These are phyloP conservation scores for Diadophis punctatus DNA, from an alignment of 2,113 vertebrate genomes.

Conservation along the genomic window DNA sequence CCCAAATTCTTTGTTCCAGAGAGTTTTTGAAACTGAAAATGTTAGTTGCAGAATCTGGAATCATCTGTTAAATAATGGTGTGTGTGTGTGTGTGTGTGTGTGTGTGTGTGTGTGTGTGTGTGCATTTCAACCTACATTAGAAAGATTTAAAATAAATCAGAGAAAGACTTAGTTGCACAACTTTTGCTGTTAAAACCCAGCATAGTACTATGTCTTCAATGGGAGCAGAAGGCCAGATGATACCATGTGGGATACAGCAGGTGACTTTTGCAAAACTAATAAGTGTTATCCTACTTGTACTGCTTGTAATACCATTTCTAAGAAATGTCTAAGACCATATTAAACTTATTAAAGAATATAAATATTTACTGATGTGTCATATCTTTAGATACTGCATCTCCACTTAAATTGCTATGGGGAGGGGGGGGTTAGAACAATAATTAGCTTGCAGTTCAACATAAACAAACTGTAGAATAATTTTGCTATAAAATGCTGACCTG, in stretches of 20 bases:
- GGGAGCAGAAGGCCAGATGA: neutral
- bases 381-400: neutral
- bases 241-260: neutral
- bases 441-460: neutral
- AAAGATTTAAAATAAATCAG: neutral
- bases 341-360: neutral
- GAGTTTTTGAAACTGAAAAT: neutral
- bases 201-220: neutral
- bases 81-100: no score
- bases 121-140: neutral
- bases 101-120: neutral
- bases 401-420: neutral
- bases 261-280: neutral
- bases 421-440: neutral
- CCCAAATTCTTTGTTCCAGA: neutral
- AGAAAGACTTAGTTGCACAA: neutral
- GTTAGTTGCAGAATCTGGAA: neutral
- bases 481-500: neutral
- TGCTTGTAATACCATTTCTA: neutral
- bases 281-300: neutral
- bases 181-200: neutral
- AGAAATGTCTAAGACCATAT: neutral
- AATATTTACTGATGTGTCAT: neutral
- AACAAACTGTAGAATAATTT: neutral
- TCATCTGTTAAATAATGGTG: neutral